A percentile compares a stretch with the other conserved stretches of the same genome.
Conservation (phyloP, 2,113 vertebrate species). For the crab-eating macaque (Macaca fascicularis) region DNA sequence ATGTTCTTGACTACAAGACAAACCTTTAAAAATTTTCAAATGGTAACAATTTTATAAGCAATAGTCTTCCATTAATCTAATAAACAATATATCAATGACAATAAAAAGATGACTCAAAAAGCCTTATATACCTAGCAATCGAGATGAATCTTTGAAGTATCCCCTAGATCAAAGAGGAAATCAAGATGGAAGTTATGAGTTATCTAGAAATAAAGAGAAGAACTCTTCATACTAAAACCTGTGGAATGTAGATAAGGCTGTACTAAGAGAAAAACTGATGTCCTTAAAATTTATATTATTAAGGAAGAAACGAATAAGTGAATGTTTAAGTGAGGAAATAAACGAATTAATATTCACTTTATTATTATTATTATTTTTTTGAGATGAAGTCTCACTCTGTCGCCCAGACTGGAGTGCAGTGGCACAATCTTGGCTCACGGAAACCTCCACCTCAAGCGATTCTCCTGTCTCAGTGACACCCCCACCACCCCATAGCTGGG, state of each 20-base stretch:
- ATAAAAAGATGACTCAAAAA: neutral
- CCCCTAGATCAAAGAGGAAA: neutral
- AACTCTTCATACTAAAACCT: neutral
- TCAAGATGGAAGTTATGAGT: neutral
- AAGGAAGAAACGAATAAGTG: neutral
- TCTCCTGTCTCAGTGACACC: too few species aligned
- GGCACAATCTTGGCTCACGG: too few species aligned
- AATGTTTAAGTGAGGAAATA: neutral
- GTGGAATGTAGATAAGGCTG: neutral
- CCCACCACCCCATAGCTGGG: too few species aligned
- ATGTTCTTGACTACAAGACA: neutral
- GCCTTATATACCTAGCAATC: neutral
- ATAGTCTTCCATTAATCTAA: neutral
- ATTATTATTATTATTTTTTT: too few species aligned
- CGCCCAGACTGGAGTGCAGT: too few species aligned
- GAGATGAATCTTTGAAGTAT: neutral
- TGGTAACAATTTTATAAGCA: neutral
- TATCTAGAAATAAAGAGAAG: neutral
- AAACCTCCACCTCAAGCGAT: too few species aligned
- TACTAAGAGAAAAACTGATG: neutral
- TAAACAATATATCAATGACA: neutral
- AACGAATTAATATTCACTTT: neutral
- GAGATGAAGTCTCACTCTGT: too few species aligned
- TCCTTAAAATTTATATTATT: neutral
- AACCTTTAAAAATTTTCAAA: neutral